Evolutionary conservation across 2,888 invertebrate genomes (phyloP).

Genomic region (Trissolcus japonicus): DNA sequence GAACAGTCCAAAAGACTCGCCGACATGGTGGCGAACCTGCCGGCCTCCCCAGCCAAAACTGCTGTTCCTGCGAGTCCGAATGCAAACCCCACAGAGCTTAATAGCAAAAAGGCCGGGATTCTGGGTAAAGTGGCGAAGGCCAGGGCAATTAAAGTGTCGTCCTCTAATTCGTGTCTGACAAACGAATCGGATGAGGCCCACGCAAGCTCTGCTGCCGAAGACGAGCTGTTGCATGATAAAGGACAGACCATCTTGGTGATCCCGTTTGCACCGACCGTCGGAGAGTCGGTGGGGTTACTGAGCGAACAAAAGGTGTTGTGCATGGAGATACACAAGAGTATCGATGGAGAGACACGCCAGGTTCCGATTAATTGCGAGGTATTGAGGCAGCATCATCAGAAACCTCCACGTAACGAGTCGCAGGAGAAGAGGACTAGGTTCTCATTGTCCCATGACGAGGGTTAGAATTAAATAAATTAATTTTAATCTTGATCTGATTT

Average conservation of each 20-base stretch:
- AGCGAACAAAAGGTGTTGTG: conserved; percentile 81
- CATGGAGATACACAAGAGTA: conserved; percentile 68
- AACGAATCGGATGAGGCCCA: conserved; percentile 67
- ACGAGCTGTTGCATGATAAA: conserved; percentile 67
- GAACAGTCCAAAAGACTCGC: conserved; percentile 76
- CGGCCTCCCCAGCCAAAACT: conserved; percentile 64
- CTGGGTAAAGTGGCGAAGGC: conserved; percentile 72
- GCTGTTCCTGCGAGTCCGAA: conserved; percentile 35
- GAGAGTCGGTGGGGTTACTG: conserved; percentile 82
- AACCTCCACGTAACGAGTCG: conserved; percentile 73
- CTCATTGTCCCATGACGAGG: conserved; percentile 91
- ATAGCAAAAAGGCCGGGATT: conserved; percentile 69
- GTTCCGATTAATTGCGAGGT: conserved; percentile 69
- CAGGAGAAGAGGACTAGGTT: conserved; percentile 79
- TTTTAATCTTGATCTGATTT: no score
- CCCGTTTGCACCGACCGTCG: conserved; percentile 79
- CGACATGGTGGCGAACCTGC: conserved; percentile 77
- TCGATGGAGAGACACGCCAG: conserved; percentile 59
- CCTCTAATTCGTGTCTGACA: conserved; percentile 66
- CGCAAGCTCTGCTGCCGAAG: conserved; percentile 67
- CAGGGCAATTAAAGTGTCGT: conserved; percentile 64
- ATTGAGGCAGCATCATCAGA: conserved; percentile 71
- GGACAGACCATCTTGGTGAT: conserved; percentile 83
- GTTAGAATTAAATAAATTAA: conserved; percentile 51
- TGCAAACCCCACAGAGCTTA: conserved; percentile 65